phyloP scores from a whole-genome alignment of 2,888 invertebrate species.

The Baronia brevicornis region DNA sequence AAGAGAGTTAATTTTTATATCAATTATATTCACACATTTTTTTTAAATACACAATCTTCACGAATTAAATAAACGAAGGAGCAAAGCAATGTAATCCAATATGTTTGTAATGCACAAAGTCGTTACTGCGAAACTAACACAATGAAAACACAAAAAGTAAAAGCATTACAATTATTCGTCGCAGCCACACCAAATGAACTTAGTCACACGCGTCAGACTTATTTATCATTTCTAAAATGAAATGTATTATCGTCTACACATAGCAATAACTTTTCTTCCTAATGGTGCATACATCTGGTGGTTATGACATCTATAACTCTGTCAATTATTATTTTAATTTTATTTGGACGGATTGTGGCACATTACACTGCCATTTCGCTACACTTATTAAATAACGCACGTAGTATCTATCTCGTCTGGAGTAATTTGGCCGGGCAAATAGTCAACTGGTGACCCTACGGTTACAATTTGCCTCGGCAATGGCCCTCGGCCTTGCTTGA shows the following conservation, averaged over 20 bases:
- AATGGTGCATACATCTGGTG: slow-evolving; percentile 49
- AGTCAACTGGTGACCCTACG: slow-evolving; percentile 57
- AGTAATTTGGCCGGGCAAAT: slow-evolving; percentile 57
- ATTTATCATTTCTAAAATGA: slow-evolving; percentile 50
- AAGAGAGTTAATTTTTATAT: too few species aligned
- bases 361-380: slow-evolving; percentile 25
- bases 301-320: slow-evolving; percentile 49
- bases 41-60: too few species aligned
- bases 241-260: slow-evolving; percentile 44
- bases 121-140: too few species aligned
- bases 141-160: not conserved
- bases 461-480: slow-evolving; percentile 57
- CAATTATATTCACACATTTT: too few species aligned
- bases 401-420: slow-evolving; percentile 47
- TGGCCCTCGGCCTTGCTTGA: slow-evolving; percentile 59
- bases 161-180: slow-evolving; percentile 48
- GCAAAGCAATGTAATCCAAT: too few species aligned
- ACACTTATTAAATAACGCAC: slow-evolving; percentile 50
- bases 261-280: slow-evolving; percentile 51
- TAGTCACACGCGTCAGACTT: slow-evolving; percentile 39
- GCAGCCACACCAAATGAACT: slow-evolving; percentile 58
- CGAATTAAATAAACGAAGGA: too few species aligned
- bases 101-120: too few species aligned
- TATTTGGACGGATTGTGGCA: slow-evolving; percentile 28
- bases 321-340: slow-evolving; percentile 34